Conservation (phyloP, 2,888 invertebrate species). For the Deroplatys truncata region DNA sequence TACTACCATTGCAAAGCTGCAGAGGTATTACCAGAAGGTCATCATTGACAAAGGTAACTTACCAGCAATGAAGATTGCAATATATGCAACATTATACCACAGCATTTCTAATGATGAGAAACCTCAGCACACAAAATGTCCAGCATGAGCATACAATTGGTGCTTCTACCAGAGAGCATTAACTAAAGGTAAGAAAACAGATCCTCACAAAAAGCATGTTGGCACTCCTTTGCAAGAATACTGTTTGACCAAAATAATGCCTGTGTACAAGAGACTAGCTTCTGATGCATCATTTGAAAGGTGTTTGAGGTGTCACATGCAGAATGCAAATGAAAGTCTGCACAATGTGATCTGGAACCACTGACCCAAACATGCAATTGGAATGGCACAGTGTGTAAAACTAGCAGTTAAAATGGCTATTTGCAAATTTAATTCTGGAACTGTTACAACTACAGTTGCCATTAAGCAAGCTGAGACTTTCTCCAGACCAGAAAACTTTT, state of each 20-base stretch:
- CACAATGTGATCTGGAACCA: too few relatives aligned
- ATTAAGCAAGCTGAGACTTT: too few relatives aligned
- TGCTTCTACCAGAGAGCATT: conserved; percentile 19
- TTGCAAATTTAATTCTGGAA: too few relatives aligned
- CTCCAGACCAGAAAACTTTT: too few relatives aligned
- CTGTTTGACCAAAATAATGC: neutral
- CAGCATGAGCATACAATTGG: conserved; percentile 28
- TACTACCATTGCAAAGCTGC: conserved; percentile 34
- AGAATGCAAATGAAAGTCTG: too few relatives aligned
- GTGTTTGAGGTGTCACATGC: too few relatives aligned
- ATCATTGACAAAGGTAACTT: conserved; percentile 36
- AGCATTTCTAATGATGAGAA: conserved; percentile 25
- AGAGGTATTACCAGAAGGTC: conserved; percentile 24
- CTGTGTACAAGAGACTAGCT: too few relatives aligned
- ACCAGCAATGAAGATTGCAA: conserved; percentile 31
- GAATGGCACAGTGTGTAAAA: too few relatives aligned
- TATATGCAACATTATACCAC: conserved; percentile 28
- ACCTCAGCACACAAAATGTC: conserved; percentile 29
- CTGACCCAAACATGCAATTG: too few relatives aligned
- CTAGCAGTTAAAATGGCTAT: too few relatives aligned
- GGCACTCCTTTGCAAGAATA: neutral
- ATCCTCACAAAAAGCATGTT: neutral
- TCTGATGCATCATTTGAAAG: too few relatives aligned
- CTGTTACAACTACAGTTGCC: too few relatives aligned
- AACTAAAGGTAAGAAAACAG: neutral